Conservation (phyloP, 2,888 invertebrate species). For the Drosophila vallismaia region DNA sequence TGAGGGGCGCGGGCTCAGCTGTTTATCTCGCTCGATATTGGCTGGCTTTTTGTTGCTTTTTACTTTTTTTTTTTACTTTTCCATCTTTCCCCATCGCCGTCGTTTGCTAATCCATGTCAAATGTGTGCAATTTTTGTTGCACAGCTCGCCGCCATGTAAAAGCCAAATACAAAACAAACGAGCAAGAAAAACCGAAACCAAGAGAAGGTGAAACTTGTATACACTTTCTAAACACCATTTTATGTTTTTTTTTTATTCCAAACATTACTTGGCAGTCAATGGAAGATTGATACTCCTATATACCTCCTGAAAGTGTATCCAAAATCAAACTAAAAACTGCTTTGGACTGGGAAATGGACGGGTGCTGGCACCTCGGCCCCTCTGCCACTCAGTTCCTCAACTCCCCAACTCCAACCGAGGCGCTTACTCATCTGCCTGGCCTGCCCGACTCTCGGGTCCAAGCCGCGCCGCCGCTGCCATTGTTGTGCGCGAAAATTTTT, state of each 20-base stretch:
- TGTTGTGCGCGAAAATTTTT: conserved; percentile 65
- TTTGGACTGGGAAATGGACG: conserved; percentile 30
- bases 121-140: conserved; percentile 64
- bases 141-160: conserved; percentile 42
- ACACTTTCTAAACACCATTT: not conserved
- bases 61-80: conserved; percentile 16
- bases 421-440: conserved; percentile 70
- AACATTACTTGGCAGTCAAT: not conserved
- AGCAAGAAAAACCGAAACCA: not conserved
- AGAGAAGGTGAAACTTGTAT: not conserved
- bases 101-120: conserved; percentile 58
- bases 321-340: conserved; percentile 39
- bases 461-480: conserved; percentile 9
- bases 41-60: conserved; percentile 26
- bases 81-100: conserved; percentile 38
- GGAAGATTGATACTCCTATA: too few relatives aligned
- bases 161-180: conserved; percentile 45
- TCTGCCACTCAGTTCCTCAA: conserved; percentile 4
- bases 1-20: conserved; percentile 42
- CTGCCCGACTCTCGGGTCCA: conserved; percentile 45
- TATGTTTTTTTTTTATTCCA: not conserved
- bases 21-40: conserved; percentile 45
- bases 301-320: not conserved
- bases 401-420: conserved; percentile 8
- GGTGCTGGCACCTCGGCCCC: conserved; percentile 42